Percentiles rank a stretch among this genome's conserved stretches.
Evolutionary conservation across 1,140 invertebrate species (phyloP).

Genomic region (Archivesica marissinica): DNA sequence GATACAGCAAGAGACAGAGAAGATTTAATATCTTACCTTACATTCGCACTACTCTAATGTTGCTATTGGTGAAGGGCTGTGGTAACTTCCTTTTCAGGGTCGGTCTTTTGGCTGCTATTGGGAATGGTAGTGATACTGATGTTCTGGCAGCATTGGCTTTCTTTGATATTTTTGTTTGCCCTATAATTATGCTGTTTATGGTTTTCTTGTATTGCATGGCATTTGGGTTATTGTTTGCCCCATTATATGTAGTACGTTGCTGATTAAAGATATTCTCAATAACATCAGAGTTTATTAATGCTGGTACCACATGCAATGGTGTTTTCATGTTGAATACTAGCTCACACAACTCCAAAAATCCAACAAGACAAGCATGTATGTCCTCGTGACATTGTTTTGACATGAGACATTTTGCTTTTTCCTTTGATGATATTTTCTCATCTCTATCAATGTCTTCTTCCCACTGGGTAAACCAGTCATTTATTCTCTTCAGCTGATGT

Average conservation of each 20-base stretch:
- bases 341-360: constrained; percentile 37
- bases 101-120: not conserved
- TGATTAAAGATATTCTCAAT: constrained; percentile 64
- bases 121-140: not conserved
- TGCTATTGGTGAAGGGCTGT: no score
- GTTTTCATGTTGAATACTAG: not conserved
- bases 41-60: no score
- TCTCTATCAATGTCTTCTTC: not conserved
- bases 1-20: no score
- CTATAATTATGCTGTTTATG: constrained; percentile 53
- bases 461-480: constrained; percentile 3
- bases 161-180: constrained; percentile 37
- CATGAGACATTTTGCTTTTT: constrained; percentile 36
- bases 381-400: constrained; percentile 58
- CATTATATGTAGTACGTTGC: constrained; percentile 59
- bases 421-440: not conserved
- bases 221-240: constrained; percentile 60
- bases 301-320: constrained; percentile 5
- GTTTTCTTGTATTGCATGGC: constrained; percentile 35
- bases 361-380: constrained; percentile 29
- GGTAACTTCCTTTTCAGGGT: not conserved
- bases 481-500: not conserved
- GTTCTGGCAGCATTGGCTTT: constrained; percentile 53
- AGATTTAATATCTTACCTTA: no score
- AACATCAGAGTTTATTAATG: constrained; percentile 57